These are phyloP conservation scores for Staurois parvus DNA, from an alignment of 2,797 vertebrate genomes.

Conservation along the genomic window DNA sequence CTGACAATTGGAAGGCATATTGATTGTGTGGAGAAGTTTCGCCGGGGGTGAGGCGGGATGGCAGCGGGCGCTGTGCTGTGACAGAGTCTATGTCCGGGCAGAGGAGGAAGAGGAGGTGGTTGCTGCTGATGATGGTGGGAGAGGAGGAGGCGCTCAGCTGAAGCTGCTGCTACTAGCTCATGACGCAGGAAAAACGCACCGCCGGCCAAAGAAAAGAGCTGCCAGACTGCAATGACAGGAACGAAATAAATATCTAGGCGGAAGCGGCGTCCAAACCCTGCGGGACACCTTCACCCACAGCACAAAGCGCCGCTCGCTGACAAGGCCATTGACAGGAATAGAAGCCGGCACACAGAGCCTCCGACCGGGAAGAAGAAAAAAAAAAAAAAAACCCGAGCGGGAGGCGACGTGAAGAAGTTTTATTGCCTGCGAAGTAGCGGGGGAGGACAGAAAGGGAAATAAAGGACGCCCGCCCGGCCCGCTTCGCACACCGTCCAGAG, in stretches of 20 bases:
- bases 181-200: constrained; percentile 62
- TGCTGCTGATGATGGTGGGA: constrained; percentile 50
- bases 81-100: constrained; percentile 57
- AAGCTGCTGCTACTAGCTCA: constrained; percentile 56
- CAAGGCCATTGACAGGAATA: constrained; percentile 1
- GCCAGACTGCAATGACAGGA: constrained; percentile 12
- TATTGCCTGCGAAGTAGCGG: constrained; percentile 48
- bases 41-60: background rate
- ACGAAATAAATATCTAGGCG: constrained; percentile 4
- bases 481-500: constrained; percentile 3
- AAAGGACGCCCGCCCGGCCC: constrained; percentile 15
- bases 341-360: background rate
- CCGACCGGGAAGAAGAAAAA: background rate
- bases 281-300: background rate
- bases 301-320: constrained; percentile 17
- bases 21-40: no score
- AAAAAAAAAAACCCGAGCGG: constrained; percentile 35
- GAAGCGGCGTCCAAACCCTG: background rate
- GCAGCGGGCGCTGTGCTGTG: constrained; percentile 19
- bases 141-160: constrained; percentile 60
- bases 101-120: constrained; percentile 61
- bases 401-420: constrained; percentile 55
- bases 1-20: no score
- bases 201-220: constrained; percentile 21
- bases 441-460: constrained; percentile 58